Base-by-base conservation (phyloP, 1,140 invertebrate genomes). In the Eulimnadia texana region DNA sequence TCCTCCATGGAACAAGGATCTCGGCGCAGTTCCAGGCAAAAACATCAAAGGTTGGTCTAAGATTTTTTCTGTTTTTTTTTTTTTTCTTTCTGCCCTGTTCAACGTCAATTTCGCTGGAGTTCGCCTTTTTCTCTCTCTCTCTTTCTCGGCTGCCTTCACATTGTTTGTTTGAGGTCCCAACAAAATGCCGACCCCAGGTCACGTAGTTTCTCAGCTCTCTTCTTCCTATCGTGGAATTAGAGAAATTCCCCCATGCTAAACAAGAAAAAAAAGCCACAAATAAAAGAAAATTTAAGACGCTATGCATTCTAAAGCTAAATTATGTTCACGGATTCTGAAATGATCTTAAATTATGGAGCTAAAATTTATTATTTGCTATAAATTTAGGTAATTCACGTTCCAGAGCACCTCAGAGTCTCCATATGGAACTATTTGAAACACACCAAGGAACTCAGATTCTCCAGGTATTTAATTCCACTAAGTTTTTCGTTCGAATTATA, bases 371-470 rank as follows among this genome's bases (percentile, higher is more conserved):
- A n/a, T n/a, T n/a, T n/a, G n/a, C n/a, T n/a, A n/a, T n/a, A 16
- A 42, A 27, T 57, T 28, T 57, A 57, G 55, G 55, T 19, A 57
- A 57, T n/a, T 19, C 24, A 6, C 55, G 55, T 57, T 57, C 55
- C 16, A 57, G 55, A 57, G 27, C 55, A 1, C 55, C 27, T 20
- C 55, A 57, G 27, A 57, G 20, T n/a, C n/a, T 57, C 33, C 24
- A 57, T 19, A 81, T 88, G 74, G 90, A 94, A 70, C 80, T 93
- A 68, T 94, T 95, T 72, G 92, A 98, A 71, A 86, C 91, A 71
- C 91, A 95, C 75, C 92, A 97, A 77, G 93, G 93, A 70, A 96
- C 93, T 61, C 93, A 98, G 74, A 96, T 98, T 70, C 78, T 96
- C 65, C 92, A 97, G 85, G 91, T 93, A 77, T 74, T 70, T 42